These are phyloP conservation scores for Sebastes variabilis DNA, from an alignment of 2,797 vertebrate species.

Conservation along the genomic window DNA sequence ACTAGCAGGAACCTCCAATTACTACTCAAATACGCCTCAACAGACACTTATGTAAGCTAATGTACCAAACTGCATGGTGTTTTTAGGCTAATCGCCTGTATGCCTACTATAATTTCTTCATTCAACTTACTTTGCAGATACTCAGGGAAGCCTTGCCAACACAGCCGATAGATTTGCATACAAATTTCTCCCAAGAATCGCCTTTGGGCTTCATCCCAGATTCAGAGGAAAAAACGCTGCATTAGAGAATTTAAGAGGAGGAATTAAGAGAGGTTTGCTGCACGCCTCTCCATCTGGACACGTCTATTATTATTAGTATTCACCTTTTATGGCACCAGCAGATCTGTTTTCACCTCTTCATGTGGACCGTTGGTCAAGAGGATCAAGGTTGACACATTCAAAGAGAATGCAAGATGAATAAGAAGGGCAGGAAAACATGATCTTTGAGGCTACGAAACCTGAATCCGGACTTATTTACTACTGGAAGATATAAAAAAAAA, in stretches of 20 bases:
- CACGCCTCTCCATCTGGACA: neutral
- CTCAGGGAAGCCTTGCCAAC: slow-evolving; percentile 16
- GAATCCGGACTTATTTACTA: neutral
- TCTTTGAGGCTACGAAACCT: neutral
- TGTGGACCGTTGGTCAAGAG: neutral
- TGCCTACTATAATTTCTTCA: slow-evolving; percentile 17
- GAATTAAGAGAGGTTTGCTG: slow-evolving; percentile 4
- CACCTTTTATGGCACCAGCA: neutral
- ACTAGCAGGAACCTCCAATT: neutral
- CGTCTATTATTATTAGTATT: neutral
- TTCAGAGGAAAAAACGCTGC: slow-evolving; percentile 2
- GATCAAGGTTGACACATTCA: neutral
- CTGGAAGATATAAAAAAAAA: too few relatives aligned
- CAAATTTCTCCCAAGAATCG: slow-evolving; percentile 29
- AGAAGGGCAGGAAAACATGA: neutral
- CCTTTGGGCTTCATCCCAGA: slow-evolving; percentile 26
- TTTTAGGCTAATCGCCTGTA: slow-evolving; percentile 32
- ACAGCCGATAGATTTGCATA: slow-evolving; percentile 29
- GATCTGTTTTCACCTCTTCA: neutral
- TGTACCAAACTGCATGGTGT: slow-evolving; percentile 28
- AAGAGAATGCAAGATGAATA: neutral
- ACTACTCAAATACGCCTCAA: slow-evolving; percentile 17
- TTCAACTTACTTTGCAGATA: slow-evolving; percentile 40
- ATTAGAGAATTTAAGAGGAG: neutral
- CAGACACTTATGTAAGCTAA: slow-evolving; percentile 37